Percentiles rank a stretch among this genome's conserved stretches.
Evolutionary conservation across 2,888 invertebrate genomes (phyloP).

Genomic region (Loripinus fragilis): DNA sequence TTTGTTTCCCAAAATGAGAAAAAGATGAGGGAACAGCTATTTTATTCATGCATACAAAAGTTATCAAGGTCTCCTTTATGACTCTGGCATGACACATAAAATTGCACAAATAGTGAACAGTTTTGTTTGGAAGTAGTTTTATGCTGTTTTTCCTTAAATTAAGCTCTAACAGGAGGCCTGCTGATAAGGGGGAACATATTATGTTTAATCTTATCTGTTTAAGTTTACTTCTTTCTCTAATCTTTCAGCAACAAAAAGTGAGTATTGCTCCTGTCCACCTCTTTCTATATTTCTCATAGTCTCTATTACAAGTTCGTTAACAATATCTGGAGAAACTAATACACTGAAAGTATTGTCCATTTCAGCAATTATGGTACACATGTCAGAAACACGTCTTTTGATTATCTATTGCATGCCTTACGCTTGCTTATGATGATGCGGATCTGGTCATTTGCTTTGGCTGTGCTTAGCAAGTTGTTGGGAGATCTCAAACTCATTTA

Average conservation of each 20-base stretch:
- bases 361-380: background rate
- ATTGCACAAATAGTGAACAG: no score
- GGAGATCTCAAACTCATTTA: background rate
- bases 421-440: background rate
- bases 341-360: conserved; percentile 8
- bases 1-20: no score
- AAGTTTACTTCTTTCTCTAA: background rate
- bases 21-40: no score
- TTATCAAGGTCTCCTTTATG: no score
- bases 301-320: no score
- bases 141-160: no score
- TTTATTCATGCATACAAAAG: no score
- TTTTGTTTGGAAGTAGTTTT: no score
- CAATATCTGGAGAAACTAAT: background rate
- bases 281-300: no score
- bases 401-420: background rate
- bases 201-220: background rate
- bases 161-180: no score
- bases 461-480: conserved; percentile 1
- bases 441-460: conserved; percentile 3
- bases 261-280: background rate
- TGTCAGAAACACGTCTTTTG: background rate
- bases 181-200: no score
- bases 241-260: background rate
- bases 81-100: no score